These are phyloP conservation scores for Campoletis sonorensis DNA, from an alignment of 1,140 invertebrate genomes.

Conservation along the genomic window DNA sequence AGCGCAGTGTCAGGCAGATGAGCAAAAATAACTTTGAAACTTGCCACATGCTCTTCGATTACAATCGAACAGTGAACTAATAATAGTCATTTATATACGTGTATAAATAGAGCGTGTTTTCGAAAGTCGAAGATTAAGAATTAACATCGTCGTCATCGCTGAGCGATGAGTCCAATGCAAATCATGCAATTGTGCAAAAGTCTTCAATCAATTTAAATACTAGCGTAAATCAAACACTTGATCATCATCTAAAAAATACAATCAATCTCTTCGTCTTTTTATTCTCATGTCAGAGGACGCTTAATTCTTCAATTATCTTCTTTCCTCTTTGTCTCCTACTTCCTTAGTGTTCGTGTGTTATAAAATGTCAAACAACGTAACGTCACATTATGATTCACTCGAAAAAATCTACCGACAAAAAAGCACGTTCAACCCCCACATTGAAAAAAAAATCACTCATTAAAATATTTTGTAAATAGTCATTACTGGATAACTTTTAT, in stretches of 20 bases:
- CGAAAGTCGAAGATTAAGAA: constrained; percentile 15
- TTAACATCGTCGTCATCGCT: background rate
- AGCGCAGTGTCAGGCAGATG: constrained; percentile 16
- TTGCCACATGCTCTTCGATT: constrained; percentile 32
- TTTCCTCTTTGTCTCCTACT: constrained; percentile 16
- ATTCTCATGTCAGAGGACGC: background rate
- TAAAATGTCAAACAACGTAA: constrained; percentile 14
- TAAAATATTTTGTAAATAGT: no score
- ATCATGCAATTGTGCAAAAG: background rate
- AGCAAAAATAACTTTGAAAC: constrained; percentile 30
- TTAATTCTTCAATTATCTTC: constrained; percentile 12
- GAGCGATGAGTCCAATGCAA: background rate
- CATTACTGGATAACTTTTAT: no score
- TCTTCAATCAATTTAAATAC: background rate
- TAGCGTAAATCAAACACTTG: no score
- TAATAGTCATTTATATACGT: background rate
- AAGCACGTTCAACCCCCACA: background rate
- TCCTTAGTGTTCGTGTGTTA: background rate
- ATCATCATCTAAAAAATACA: background rate
- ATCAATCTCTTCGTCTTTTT: background rate
- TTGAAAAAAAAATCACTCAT: background rate
- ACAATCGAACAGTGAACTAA: constrained; percentile 21
- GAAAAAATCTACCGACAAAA: constrained; percentile 14
- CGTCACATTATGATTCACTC: background rate
- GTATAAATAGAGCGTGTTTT: background rate